Percentiles rank a stretch among this genome's conserved stretches.
Conservation (phyloP, 2,113 vertebrate species). For the Azemiops feae region DNA sequence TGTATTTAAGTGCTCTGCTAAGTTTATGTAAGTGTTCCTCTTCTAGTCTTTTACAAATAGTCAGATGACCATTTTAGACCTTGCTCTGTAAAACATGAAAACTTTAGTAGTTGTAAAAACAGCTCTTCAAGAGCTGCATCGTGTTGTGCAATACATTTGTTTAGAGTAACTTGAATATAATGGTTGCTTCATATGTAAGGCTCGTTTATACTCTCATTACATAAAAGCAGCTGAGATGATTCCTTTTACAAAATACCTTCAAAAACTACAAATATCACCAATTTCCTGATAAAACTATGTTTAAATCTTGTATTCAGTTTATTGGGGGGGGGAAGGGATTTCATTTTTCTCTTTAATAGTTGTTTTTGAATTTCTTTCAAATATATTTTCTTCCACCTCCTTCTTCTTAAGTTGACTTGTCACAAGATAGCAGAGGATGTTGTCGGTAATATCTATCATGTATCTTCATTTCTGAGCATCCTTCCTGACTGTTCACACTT, state of each 20-base stretch:
- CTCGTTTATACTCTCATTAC: background rate
- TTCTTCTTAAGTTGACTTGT: background rate
- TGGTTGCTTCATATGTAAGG: background rate
- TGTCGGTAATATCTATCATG: background rate
- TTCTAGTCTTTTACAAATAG: background rate
- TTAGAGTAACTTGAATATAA: background rate
- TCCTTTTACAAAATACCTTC: background rate
- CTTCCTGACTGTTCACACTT: background rate
- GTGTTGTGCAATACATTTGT: background rate
- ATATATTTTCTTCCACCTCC: background rate
- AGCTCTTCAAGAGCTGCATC: background rate
- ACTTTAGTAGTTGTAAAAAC: accelerated
- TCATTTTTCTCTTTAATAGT: background rate
- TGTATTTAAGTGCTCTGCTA: background rate
- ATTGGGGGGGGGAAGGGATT: background rate
- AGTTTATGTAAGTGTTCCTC: background rate
- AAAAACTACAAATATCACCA: background rate
- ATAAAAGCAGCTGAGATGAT: background rate
- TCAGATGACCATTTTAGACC: background rate
- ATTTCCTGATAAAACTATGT: background rate
- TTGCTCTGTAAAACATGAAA: background rate
- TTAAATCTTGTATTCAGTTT: background rate
- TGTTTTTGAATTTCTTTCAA: background rate
- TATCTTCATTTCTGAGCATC: background rate
- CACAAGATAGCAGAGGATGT: background rate